Percentiles rank a stretch among this genome's conserved stretches.
Conservation (phyloP, 2,797 vertebrate genomes). For the Platyrinchus mystaceus region DNA sequence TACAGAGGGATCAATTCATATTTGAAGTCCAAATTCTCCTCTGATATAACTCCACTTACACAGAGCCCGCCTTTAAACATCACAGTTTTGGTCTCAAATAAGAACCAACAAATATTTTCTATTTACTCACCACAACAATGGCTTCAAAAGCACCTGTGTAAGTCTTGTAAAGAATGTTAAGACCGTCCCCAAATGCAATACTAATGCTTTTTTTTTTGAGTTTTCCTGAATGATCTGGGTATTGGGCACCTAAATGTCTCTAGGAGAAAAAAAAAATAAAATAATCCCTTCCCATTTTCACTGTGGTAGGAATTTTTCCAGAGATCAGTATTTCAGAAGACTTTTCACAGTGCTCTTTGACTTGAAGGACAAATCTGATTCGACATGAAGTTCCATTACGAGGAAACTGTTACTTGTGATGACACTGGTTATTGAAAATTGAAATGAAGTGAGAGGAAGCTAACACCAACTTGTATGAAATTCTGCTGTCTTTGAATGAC, state of each 20-base stretch:
- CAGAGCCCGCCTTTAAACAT: background rate
- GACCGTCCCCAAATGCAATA: background rate
- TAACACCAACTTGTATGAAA: slow-evolving; percentile 64
- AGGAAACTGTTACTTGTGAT: slow-evolving; percentile 72
- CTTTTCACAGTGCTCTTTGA: slow-evolving; percentile 51
- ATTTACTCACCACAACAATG: background rate
- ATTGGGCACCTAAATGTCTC: background rate
- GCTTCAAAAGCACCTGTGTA: background rate
- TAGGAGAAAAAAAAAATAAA: background rate
- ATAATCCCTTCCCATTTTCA: background rate
- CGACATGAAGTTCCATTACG: slow-evolving; percentile 69
- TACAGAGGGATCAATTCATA: background rate
- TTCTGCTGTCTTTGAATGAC: slow-evolving; percentile 72
- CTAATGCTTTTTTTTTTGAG: background rate
- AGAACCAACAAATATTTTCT: background rate
- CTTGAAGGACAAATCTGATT: slow-evolving; percentile 71
- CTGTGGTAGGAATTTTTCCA: slow-evolving; percentile 23
- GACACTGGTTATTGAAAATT: slow-evolving; percentile 77
- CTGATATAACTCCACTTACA: background rate
- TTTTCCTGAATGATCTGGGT: background rate
- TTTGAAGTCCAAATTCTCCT: background rate
- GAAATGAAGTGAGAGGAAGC: slow-evolving; percentile 77
- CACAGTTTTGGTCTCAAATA: background rate
- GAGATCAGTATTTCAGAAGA: slow-evolving; percentile 45
- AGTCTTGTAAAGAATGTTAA: background rate